These are phyloP conservation scores for Xenentodon cancila DNA, from an alignment of 2,797 vertebrate genomes.

Conservation along the genomic window DNA sequence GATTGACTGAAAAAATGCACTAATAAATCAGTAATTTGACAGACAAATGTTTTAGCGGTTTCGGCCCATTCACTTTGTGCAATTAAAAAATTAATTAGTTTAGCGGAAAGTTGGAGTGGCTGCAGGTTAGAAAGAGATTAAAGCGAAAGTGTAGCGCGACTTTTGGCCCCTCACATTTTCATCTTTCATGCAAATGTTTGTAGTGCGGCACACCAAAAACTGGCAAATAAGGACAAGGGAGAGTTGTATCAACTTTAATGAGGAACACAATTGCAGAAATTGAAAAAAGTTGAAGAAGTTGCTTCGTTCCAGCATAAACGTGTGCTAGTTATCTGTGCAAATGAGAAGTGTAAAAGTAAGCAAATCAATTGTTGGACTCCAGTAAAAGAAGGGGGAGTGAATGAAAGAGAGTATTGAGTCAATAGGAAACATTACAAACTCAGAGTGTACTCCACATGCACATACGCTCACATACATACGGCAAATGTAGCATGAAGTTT, in stretches of 20 bases:
- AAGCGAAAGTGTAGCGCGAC: not conserved
- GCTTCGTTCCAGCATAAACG: constrained; percentile 21
- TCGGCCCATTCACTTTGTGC: too few species aligned
- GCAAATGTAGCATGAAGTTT: constrained; percentile 74
- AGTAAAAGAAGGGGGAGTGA: constrained; percentile 9
- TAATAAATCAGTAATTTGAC: too few species aligned
- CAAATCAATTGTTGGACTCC: constrained; percentile 33
- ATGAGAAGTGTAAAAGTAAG: too few species aligned
- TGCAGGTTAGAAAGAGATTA: constrained; percentile 11
- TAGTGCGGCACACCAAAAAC: constrained; percentile 11
- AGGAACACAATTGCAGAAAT: constrained; percentile 22
- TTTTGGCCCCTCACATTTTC: constrained; percentile 5
- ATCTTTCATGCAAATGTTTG: constrained; percentile 32
- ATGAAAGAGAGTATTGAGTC: constrained; percentile 39
- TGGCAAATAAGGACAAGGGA: too few species aligned
- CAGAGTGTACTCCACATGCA: constrained; percentile 43
- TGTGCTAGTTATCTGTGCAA: constrained; percentile 22
- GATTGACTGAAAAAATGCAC: too few species aligned
- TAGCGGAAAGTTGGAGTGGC: not conserved
- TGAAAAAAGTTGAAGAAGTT: not conserved
- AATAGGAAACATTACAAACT: constrained; percentile 52
- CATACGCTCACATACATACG: constrained; percentile 42
- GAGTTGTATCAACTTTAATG: constrained; percentile 5
- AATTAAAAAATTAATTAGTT: too few species aligned
- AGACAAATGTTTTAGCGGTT: too few species aligned